Evolutionary conservation across 1,140 invertebrate genomes (phyloP), one percentile per base, ranked within the genome.

Genomic region (Drosophila biarmipes): DNA sequence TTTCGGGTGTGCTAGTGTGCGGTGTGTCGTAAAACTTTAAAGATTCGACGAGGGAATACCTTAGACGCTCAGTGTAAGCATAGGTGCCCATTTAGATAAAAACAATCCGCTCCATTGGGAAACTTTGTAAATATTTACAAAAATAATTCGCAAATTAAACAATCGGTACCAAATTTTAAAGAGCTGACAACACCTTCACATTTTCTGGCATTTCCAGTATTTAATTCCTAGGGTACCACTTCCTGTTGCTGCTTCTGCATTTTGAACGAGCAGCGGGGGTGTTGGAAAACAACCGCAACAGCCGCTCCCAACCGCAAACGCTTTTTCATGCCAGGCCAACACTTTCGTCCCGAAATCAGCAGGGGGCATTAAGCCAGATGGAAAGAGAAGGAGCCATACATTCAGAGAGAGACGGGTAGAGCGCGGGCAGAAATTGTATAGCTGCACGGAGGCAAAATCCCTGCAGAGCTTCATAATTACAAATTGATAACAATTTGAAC

Each of bases 401-500:
- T 29, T 6, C 8, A 15, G 21, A 35, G 10, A 24, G 43, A 5
- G 43, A 7, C 4, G 11, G 10, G 15, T 3, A 27, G 19, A 29
- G n/a, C n/a, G 21, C 38, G 15, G 37, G 34, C 6, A 17, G 12
- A 38, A 51, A 24, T 15, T n/a, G 31, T 21, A 19, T 38, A 6
- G 12, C 58, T 24, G 34, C 51, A 69, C 15, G 10, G 15, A 19
- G 34, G 29, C 46, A 19, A 68, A 37, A 56, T 37, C 61, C 35
- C 53, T 61, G 31, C 53, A 45, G 62, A 38, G 45, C 48, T 51
- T 55, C 54, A 59, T 81, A 87, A 86, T 86, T 87, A 73, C 73
- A 87, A 81, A 87, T 86, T 86, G 81, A 86, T 86, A 86, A 87
- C 82, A 74, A 78, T 87, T 86, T 74, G 38, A 78, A 61, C 82